Evolutionary conservation across 2,888 invertebrate genomes (phyloP).

Genomic region (Sarcophaga variegata): DNA sequence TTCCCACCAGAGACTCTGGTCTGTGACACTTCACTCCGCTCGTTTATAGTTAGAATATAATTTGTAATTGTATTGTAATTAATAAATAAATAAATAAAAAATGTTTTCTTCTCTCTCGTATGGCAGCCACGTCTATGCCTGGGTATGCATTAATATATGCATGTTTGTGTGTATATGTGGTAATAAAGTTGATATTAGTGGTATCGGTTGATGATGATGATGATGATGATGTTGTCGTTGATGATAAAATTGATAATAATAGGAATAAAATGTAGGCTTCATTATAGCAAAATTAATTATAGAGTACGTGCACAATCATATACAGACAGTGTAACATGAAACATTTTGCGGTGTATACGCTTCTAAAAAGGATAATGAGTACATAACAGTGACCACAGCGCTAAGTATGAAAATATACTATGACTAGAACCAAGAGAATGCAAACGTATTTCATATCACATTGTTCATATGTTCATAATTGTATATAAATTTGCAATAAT

Average conservation of each 20-base stretch:
- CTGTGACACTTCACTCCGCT: too few relatives aligned
- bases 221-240: neutral
- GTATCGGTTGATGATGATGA: slow-evolving; percentile 11
- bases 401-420: too few relatives aligned
- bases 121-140: neutral
- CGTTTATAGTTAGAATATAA: too few relatives aligned
- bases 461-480: slow-evolving; percentile 20
- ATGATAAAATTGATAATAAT: slow-evolving; percentile 34
- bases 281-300: slow-evolving; percentile 59
- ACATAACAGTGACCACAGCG: too few relatives aligned
- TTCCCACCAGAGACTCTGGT: too few relatives aligned
- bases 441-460: neutral
- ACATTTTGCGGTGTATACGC: neutral
- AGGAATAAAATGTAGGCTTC: slow-evolving; percentile 53
- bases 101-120: neutral
- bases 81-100: too few relatives aligned
- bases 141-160: neutral
- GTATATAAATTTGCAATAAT: neutral
- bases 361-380: neutral
- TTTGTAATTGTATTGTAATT: too few relatives aligned
- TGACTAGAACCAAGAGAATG: neutral
- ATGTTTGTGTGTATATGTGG: neutral
- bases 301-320: slow-evolving; percentile 72
- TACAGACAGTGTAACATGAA: neutral
- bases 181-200: slow-evolving; percentile 36